These are phyloP conservation scores for Drosophila antonietae DNA, from an alignment of 2,888 invertebrate genomes.

Conservation along the genomic window DNA sequence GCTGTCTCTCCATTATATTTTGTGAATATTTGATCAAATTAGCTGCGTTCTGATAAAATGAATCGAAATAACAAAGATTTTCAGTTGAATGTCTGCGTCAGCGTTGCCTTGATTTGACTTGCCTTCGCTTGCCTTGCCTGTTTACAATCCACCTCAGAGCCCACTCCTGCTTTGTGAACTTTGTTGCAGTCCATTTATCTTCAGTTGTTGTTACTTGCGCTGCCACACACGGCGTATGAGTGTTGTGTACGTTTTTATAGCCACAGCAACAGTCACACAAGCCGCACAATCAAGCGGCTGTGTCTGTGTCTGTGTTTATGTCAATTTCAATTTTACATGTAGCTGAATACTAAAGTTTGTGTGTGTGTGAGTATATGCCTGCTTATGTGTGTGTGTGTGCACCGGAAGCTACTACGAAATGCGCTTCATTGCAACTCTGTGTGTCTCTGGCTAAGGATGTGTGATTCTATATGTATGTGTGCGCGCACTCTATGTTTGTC, in stretches of 20 bases:
- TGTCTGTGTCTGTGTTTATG: constrained; percentile 63
- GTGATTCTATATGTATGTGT: constrained; percentile 9
- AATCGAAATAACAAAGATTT: constrained; percentile 55
- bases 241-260: constrained; percentile 66
- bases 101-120: background rate
- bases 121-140: background rate
- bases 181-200: constrained; percentile 31
- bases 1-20: background rate
- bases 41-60: constrained; percentile 45
- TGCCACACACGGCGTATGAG: constrained; percentile 73
- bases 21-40: constrained; percentile 58
- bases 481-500: constrained; percentile 4
- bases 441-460: constrained; percentile 1
- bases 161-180: constrained; percentile 3
- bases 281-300: constrained; percentile 68
- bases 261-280: constrained; percentile 70
- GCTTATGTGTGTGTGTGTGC: constrained; percentile 13
- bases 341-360: constrained; percentile 1
- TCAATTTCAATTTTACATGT: constrained; percentile 75
- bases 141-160: background rate
- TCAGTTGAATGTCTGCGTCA: constrained; percentile 32
- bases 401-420: constrained; percentile 68
- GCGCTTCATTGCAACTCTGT: constrained; percentile 72
- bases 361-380: constrained; percentile 18
- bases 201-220: constrained; percentile 40